These are phyloP conservation scores for Eulacestoma nigropectus DNA, from an alignment of 2,113 vertebrate genomes.

Conservation along the genomic window DNA sequence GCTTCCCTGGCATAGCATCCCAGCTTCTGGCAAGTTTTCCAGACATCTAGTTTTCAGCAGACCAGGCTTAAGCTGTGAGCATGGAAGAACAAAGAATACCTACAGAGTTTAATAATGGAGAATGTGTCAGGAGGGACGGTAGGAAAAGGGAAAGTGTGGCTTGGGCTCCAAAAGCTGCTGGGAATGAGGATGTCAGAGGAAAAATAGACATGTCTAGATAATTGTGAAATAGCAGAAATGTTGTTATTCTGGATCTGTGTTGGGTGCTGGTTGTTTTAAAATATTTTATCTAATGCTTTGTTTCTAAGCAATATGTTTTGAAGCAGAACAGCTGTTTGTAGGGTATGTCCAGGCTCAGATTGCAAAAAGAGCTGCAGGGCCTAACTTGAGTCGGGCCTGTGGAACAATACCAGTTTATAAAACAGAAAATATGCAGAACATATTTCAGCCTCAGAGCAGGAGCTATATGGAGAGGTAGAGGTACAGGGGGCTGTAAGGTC, in stretches of 20 bases:
- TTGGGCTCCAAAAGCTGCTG: constrained; percentile 1
- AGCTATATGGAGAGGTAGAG: not conserved
- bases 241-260: not conserved
- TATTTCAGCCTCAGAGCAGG: not conserved
- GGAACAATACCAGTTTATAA: not conserved
- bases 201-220: not conserved
- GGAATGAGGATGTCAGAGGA: constrained; percentile 18
- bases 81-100: constrained; percentile 47
- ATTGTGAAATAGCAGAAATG: constrained; percentile 12
- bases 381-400: not conserved
- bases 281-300: not conserved
- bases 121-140: not conserved
- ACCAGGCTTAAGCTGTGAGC: constrained; percentile 19
- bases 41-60: constrained; percentile 58
- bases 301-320: constrained; percentile 9
- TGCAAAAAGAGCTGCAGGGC: not conserved
- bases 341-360: not conserved
- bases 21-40: constrained; percentile 60
- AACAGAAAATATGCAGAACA: not conserved
- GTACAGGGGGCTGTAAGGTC: not conserved
- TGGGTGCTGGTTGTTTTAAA: not conserved
- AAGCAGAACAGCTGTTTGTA: constrained; percentile 22
- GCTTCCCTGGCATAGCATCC: constrained; percentile 59
- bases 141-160: constrained; percentile 35
- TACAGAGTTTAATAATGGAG: constrained; percentile 46